These are phyloP conservation scores for Noctua pronuba DNA, from an alignment of 2,888 invertebrate species.

Conservation along the genomic window DNA sequence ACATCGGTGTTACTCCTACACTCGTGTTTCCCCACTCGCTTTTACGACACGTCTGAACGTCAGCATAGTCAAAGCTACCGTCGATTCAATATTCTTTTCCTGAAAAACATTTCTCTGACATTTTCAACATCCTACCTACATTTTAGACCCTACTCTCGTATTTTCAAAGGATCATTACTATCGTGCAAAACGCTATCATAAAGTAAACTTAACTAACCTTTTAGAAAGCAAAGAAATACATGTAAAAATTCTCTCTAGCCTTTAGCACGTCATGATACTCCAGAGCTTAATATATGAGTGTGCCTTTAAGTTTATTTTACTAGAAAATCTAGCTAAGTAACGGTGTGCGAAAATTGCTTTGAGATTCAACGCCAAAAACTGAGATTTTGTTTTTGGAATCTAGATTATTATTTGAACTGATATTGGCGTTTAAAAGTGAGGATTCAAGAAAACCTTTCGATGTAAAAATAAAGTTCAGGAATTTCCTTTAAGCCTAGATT, in stretches of 20 bases:
- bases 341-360: conserved; percentile 47
- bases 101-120: conserved; percentile 21
- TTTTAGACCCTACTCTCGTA: conserved; percentile 36
- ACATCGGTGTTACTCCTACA: not conserved
- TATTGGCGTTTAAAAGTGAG: not conserved
- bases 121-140: conserved; percentile 17
- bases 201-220: conserved; percentile 42
- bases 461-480: not conserved
- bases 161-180: conserved; percentile 41
- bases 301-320: conserved; percentile 50
- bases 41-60: not conserved
- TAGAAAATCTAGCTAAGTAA: conserved; percentile 49
- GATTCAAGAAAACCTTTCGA: not conserved
- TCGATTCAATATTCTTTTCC: conserved; percentile 26
- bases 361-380: conserved; percentile 39
- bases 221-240: conserved; percentile 51
- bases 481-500: not conserved
- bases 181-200: conserved; percentile 36
- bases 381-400: conserved; percentile 52
- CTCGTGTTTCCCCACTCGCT: not conserved
- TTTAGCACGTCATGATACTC: conserved; percentile 41
- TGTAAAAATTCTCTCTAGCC: conserved; percentile 49
- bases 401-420: conserved; percentile 25
- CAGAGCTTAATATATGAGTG: conserved; percentile 35
- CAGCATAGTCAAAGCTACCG: conserved; percentile 21